Conservation (phyloP, 2,888 invertebrate species). For the Pandemis cinnamomeana region DNA sequence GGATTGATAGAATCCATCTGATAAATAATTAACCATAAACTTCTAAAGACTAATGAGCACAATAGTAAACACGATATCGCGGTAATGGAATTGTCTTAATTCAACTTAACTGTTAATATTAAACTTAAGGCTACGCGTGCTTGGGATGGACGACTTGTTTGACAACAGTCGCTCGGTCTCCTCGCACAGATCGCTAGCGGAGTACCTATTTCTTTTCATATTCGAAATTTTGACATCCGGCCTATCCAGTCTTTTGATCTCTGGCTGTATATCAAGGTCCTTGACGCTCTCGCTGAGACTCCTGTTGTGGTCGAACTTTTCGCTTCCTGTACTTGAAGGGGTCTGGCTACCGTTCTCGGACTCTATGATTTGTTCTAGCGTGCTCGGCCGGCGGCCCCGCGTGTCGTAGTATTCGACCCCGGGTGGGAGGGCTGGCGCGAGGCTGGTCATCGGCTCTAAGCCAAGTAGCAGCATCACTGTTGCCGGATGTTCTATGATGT, state of each 20-base stretch:
- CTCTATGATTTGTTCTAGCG: conserved; percentile 78
- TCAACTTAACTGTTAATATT: conserved; percentile 73
- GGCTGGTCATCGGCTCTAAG: conserved; percentile 85
- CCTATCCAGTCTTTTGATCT: conserved; percentile 69
- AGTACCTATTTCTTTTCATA: conserved; percentile 85
- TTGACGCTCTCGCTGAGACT: conserved; percentile 69
- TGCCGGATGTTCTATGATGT: conserved; percentile 89
- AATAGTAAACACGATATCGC: conserved; percentile 51
- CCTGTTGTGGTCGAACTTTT: conserved; percentile 63
- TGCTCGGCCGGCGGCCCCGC: conserved; percentile 69
- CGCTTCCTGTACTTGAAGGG: conserved; percentile 75
- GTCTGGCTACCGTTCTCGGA: conserved; percentile 77
- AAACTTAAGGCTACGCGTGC: conserved; percentile 87
- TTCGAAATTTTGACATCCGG: conserved; percentile 63
- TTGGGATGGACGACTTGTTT: conserved; percentile 83
- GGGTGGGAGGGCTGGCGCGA: conserved; percentile 72
- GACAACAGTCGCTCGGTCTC: conserved; percentile 84
- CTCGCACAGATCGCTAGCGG: conserved; percentile 88
- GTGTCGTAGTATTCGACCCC: conserved; percentile 79
- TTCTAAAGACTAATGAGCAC: conserved; percentile 73
- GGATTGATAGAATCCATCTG: conserved; percentile 55
- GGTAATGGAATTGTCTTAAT: conserved; percentile 63
- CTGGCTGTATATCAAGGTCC: conserved; percentile 64
- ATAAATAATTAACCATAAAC: conserved; percentile 52
- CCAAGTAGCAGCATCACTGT: conserved; percentile 90